phyloP scores from a whole-genome alignment of 2,113 vertebrate species.

The Paramormyrops kingsleyae region DNA sequence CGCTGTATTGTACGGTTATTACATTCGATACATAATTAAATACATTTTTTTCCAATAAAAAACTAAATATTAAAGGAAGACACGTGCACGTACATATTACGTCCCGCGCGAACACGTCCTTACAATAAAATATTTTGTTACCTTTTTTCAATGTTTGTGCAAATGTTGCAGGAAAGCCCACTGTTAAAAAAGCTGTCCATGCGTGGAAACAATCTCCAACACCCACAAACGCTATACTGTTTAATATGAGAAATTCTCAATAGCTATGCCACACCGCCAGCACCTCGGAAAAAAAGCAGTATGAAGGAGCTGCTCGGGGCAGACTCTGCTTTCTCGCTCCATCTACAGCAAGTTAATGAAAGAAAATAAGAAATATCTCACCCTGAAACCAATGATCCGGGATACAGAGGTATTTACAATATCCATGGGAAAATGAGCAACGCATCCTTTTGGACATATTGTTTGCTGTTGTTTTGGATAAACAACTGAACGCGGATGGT shows the following conservation, averaged over 20 bases:
- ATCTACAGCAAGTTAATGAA: neutral
- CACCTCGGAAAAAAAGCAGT: slow-evolving; percentile 32
- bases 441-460: neutral
- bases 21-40: neutral
- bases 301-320: slow-evolving; percentile 19
- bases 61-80: neutral
- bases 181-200: slow-evolving; percentile 13
- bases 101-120: neutral
- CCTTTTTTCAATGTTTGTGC: slow-evolving; percentile 17
- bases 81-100: neutral
- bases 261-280: slow-evolving; percentile 37
- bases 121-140: slow-evolving; percentile 23
- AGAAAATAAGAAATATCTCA: slow-evolving; percentile 21
- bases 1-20: neutral
- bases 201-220: slow-evolving; percentile 22
- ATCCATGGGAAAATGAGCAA: slow-evolving; percentile 19
- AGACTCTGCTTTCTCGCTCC: neutral
- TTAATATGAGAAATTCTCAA: slow-evolving; percentile 47
- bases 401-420: slow-evolving; percentile 22
- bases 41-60: neutral
- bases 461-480: neutral
- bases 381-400: slow-evolving; percentile 23
- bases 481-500: slow-evolving; percentile 15
- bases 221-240: slow-evolving; percentile 38
- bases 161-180: slow-evolving; percentile 7